A percentile compares a stretch with the other conserved stretches of the same genome.
Conservation (phyloP, 1,140 invertebrate species). For the Drosophila sulfurigaster region DNA sequence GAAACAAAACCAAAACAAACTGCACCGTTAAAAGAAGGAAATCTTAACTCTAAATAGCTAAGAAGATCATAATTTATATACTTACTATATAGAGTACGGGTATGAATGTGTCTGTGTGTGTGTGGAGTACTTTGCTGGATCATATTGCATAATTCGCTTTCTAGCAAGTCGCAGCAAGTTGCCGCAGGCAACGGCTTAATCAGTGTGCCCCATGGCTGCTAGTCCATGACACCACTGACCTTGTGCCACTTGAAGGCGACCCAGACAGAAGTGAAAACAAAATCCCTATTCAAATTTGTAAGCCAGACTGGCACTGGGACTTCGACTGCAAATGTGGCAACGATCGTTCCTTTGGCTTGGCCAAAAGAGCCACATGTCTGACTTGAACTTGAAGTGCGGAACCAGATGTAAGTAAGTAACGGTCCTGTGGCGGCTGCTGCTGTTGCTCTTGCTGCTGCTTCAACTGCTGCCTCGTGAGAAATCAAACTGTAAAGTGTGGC, state of each 20-base stretch:
- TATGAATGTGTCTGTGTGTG: no score
- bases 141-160: constrained; percentile 46
- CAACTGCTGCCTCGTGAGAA: constrained; percentile 76
- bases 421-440: constrained; percentile 67
- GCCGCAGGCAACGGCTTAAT: constrained; percentile 52
- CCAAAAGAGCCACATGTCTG: constrained; percentile 55
- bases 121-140: constrained; percentile 1
- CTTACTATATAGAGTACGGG: no score
- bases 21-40: constrained; percentile 40
- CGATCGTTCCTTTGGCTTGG: constrained; percentile 23
- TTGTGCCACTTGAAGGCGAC: constrained; percentile 77
- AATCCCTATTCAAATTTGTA: constrained; percentile 79
- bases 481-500: constrained; percentile 82
- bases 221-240: constrained; percentile 65
- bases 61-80: constrained; percentile 6
- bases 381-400: constrained; percentile 80
- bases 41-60: constrained; percentile 23
- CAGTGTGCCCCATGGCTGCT: constrained; percentile 35
- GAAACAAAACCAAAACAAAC: background rate
- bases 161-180: constrained; percentile 6
- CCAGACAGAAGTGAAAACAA: constrained; percentile 82
- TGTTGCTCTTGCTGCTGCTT: background rate
- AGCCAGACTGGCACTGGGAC: constrained; percentile 43
- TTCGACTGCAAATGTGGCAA: constrained; percentile 4
- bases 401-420: constrained; percentile 81